Evolutionary conservation across 2,113 vertebrate genomes (phyloP).

Genomic region (Mixornis gularis): DNA sequence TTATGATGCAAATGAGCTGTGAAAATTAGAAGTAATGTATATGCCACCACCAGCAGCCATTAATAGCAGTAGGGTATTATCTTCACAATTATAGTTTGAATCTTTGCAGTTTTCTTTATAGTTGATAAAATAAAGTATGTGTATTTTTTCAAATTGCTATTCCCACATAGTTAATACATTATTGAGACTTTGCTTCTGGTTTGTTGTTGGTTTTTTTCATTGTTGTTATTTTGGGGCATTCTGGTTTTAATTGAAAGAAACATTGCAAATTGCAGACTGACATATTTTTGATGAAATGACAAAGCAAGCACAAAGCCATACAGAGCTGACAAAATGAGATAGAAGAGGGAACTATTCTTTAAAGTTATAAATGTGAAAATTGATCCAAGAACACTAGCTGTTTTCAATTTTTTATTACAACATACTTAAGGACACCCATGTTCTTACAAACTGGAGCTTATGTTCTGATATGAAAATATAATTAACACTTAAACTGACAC

Average conservation of each 20-base stretch:
- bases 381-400: slow-evolving; percentile 65
- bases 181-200: background rate
- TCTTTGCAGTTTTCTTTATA: slow-evolving; percentile 21
- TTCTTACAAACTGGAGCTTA: slow-evolving; percentile 57
- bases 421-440: slow-evolving; percentile 50
- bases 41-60: background rate
- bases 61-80: slow-evolving; percentile 25
- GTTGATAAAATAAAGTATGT: slow-evolving; percentile 30
- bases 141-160: background rate
- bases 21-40: background rate
- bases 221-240: background rate
- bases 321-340: slow-evolving; percentile 4
- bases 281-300: slow-evolving; percentile 38
- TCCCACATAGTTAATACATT: background rate
- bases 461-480: slow-evolving; percentile 62
- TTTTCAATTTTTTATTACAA: slow-evolving; percentile 60
- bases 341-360: slow-evolving; percentile 49
- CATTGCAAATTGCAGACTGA: slow-evolving; percentile 3
- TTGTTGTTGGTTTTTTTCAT: background rate
- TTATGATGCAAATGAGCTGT: slow-evolving; percentile 25
- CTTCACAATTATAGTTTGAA: slow-evolving; percentile 31
- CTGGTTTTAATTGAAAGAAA: slow-evolving; percentile 19
- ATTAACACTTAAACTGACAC: slow-evolving; percentile 59
- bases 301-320: slow-evolving; percentile 13
- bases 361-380: slow-evolving; percentile 67